Base-by-base conservation (phyloP, 2,113 vertebrate genomes). In the Panthera tigris region DNA sequence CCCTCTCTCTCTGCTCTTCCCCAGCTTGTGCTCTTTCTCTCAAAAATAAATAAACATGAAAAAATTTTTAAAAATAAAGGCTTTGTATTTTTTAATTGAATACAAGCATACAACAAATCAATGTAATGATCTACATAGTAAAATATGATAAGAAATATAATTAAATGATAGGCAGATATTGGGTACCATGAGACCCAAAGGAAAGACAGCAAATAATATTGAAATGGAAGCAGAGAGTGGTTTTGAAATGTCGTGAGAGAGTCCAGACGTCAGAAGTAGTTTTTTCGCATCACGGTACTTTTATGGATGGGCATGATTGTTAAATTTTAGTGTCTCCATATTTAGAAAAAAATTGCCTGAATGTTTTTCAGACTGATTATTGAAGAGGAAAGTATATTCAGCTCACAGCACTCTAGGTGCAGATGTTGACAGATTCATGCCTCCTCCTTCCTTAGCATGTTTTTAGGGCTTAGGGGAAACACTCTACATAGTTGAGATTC, bases 401-500 rank as follows among this genome's bases (percentile, higher is more conserved):
- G 16, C 39, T 57, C 57, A 4, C 6, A 45, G 36, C 33, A n/a
- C 0, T 45, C 45, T 57, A 15, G 33, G 39, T 39, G 12, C 27
- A 29, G 89, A 89, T 1, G 2, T 39, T 63, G 52, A 68, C 78
- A 78, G 78, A 41, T 12, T 81, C 79, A 23, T 0, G 0, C 9
- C 55, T 57, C 61, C 39, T 50, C 61, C 39, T 57, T 71, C 18
- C 23, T 76, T 55, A 52, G 71, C 23, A 0, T 96, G 78, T 29
- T 88, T 87, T 55, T 39, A 66, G 69, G 33, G 61, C 39, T 68
- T 89, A 41, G n/a, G n/a, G n/a, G 57, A 13, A 45, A 74, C 52
- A 79, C 29, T 66, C 41, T 65, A 25, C 83, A 92, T 71, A 93
- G 81, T 0, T 89, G 82, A 96, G 63, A 89, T 95, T 95, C 68